These are phyloP conservation scores for Pyrocoelia pectoralis DNA, from an alignment of 2,888 invertebrate genomes.

Conservation along the genomic window DNA sequence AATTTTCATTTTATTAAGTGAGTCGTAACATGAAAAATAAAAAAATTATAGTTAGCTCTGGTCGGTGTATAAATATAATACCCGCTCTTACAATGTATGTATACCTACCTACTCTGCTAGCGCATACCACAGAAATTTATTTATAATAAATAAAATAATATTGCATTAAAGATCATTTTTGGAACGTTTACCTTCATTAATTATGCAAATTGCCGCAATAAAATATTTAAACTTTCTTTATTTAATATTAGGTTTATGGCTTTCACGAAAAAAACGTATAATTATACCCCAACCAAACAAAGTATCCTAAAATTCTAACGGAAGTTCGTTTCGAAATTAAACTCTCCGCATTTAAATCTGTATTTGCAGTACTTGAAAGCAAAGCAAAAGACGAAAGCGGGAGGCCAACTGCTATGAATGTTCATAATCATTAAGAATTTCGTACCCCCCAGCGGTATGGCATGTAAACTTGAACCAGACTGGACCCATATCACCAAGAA, in stretches of 20 bases:
- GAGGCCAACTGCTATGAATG: conserved; percentile 44
- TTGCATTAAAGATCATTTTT: not conserved
- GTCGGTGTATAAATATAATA: too few species aligned
- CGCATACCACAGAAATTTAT: too few species aligned
- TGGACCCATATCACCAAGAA: conserved; percentile 43
- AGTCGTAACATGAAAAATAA: too few species aligned
- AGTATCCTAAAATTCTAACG: too few species aligned
- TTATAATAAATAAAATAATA: not conserved
- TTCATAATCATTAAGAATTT: conserved; percentile 45
- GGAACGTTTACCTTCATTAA: conserved; percentile 8
- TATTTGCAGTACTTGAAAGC: not conserved
- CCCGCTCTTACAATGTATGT: too few species aligned
- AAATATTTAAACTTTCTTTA: not conserved
- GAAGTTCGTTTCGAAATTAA: too few species aligned
- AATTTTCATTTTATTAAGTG: too few species aligned
- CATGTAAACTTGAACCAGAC: conserved; percentile 34
- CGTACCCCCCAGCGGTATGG: conserved; percentile 39
- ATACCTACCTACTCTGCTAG: too few species aligned
- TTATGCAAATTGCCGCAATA: conserved; percentile 3
- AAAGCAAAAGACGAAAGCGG: conserved; percentile 27
- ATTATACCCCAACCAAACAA: not conserved
- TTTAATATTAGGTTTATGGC: not conserved
- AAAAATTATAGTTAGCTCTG: too few species aligned
- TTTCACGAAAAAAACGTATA: not conserved
- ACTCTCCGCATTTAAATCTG: too few species aligned